Evolutionary conservation across 2,113 vertebrate genomes (phyloP).

Genomic region (Cichladusa arquata): DNA sequence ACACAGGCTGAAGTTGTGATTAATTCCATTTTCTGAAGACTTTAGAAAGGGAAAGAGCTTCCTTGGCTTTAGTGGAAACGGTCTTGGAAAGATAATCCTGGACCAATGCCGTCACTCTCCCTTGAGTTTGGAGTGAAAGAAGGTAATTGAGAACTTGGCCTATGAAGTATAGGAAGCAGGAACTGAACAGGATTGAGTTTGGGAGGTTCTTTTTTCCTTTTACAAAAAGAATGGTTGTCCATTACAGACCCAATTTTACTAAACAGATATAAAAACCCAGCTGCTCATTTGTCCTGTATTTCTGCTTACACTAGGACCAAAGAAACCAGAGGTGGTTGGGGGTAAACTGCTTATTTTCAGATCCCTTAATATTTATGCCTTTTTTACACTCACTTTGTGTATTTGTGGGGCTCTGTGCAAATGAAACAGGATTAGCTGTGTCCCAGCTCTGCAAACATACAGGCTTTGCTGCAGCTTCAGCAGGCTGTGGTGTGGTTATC

Average conservation of each 20-base stretch:
- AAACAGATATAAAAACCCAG: not conserved
- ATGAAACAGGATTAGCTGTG: not conserved
- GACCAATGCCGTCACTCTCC: fast-evolving
- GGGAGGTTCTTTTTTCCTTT: not conserved
- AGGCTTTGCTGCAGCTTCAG: not conserved
- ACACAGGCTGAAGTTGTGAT: not conserved
- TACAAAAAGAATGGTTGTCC: not conserved
- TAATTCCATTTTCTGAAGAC: not conserved
- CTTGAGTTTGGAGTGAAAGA: not conserved
- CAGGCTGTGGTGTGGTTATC: not conserved
- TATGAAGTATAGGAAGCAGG: not conserved
- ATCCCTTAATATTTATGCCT: not conserved
- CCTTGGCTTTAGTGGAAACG: not conserved
- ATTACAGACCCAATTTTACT: not conserved
- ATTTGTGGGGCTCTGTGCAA: not conserved
- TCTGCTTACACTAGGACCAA: not conserved
- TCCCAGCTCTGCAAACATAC: not conserved
- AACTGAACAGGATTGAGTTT: not conserved
- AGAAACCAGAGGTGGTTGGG: not conserved
- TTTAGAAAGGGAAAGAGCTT: not conserved
- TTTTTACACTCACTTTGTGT: not conserved
- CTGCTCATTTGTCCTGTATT: not conserved
- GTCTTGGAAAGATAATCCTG: not conserved
- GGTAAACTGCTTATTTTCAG: not conserved
- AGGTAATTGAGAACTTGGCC: not conserved